Evolutionary conservation across 2,888 invertebrate genomes (phyloP).

Genomic region (Ellobium chinense): DNA sequence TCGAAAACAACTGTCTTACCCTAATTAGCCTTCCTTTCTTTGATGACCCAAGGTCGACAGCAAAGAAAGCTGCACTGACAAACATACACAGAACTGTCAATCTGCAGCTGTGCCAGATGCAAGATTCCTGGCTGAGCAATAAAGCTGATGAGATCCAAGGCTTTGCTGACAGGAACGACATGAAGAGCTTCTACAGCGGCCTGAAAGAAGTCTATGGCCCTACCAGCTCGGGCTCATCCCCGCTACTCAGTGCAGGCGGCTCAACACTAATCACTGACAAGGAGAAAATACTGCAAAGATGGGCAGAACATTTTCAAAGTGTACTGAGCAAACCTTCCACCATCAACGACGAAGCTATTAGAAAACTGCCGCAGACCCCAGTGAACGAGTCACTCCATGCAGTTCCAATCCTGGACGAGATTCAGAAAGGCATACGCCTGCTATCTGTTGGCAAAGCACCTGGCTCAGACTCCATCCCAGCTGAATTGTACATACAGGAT

Average conservation of each 20-base stretch:
- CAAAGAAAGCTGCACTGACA: not conserved
- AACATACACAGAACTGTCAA: not conserved
- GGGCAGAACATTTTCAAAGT: conserved; percentile 48
- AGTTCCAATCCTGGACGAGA: too few species aligned
- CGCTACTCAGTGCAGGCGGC: too few species aligned
- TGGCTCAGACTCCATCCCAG: conserved; percentile 46
- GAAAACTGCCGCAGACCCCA: not conserved
- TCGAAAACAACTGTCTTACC: too few species aligned
- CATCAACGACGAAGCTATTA: conserved; percentile 18
- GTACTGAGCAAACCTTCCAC: conserved; percentile 7
- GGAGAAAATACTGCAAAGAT: conserved; percentile 44
- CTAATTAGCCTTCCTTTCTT: too few species aligned
- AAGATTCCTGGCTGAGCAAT: conserved; percentile 1
- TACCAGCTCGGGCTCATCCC: conserved; percentile 33
- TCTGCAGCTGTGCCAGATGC: not conserved
- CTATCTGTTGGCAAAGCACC: conserved; percentile 40
- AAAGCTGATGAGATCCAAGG: conserved; percentile 28
- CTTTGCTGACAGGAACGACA: conserved; percentile 43
- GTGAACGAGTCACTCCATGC: not conserved
- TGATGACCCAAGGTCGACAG: not conserved
- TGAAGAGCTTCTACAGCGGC: conserved; percentile 39
- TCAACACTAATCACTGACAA: conserved; percentile 39
- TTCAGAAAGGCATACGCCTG: too few species aligned
- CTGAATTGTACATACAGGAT: conserved; percentile 48
- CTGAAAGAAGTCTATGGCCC: conserved; percentile 43